These are phyloP conservation scores for Pandion haliaetus DNA, from an alignment of 2,113 vertebrate genomes.

Conservation along the genomic window DNA sequence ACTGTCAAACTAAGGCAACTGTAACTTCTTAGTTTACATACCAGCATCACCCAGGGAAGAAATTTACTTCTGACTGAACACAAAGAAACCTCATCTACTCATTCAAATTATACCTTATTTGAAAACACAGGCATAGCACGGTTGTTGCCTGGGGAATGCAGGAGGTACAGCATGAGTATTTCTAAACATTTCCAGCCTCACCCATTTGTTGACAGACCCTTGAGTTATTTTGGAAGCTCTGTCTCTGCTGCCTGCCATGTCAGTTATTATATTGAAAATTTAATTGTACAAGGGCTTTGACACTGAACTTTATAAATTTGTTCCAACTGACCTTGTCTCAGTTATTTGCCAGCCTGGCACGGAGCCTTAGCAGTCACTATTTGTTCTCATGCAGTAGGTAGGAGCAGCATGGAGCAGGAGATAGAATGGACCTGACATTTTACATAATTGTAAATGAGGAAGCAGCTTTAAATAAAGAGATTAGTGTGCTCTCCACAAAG, in stretches of 20 bases:
- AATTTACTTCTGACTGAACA: constrained; percentile 49
- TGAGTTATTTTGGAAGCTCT: constrained; percentile 59
- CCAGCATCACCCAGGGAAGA: constrained; percentile 60
- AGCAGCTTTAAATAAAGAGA: constrained; percentile 57
- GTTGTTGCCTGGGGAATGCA: neutral
- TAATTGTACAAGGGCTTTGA: constrained; percentile 54
- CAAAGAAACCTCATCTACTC: constrained; percentile 42
- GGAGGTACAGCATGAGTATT: neutral
- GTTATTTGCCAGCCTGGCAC: constrained; percentile 63
- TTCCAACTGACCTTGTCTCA: constrained; percentile 72
- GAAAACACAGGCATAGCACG: constrained; percentile 26
- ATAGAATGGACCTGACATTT: constrained; percentile 29
- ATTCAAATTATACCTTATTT: constrained; percentile 34
- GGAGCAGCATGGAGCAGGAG: neutral
- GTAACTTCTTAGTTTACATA: constrained; percentile 61
- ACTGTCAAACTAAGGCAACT: constrained; percentile 61
- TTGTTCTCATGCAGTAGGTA: constrained; percentile 49
- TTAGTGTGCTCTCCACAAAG: constrained; percentile 17
- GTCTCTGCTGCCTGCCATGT: constrained; percentile 26
- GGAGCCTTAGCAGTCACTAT: neutral
- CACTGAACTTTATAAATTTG: constrained; percentile 58
- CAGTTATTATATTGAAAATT: constrained; percentile 46
- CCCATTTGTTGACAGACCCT: constrained; percentile 66
- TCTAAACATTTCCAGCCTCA: constrained; percentile 64
- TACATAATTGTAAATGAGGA: constrained; percentile 41